phyloP scores from a whole-genome alignment of 2,113 vertebrate species.

The Porphyrio hochstetteri region DNA sequence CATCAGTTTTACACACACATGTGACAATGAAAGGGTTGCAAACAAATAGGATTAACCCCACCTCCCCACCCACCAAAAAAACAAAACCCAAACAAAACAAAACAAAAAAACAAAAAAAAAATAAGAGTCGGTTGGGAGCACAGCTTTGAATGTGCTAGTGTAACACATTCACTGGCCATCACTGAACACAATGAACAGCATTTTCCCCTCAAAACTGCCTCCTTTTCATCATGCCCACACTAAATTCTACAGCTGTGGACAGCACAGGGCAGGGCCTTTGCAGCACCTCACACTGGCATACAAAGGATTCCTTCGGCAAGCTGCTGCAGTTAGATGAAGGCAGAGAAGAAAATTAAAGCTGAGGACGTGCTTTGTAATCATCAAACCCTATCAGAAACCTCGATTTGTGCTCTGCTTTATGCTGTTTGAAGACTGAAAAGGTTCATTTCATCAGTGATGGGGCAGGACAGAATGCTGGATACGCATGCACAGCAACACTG shows the following conservation, averaged over 20 bases:
- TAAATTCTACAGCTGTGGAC: not conserved
- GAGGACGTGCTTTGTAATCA: not conserved
- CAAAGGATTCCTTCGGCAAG: not conserved
- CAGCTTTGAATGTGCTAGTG: not conserved
- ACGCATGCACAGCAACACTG: not conserved
- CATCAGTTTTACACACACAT: not conserved
- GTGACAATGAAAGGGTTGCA: not conserved
- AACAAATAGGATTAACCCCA: not conserved
- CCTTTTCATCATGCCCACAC: accelerated
- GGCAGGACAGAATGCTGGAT: not conserved
- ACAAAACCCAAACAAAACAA: not conserved
- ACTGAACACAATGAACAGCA: slow-evolving; percentile 38
- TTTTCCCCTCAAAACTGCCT: not conserved
- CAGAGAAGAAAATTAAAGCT: not conserved
- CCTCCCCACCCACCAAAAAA: too few relatives aligned
- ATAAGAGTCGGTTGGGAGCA: not conserved
- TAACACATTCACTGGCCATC: slow-evolving; percentile 43
- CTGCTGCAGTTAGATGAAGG: not conserved
- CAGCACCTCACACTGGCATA: not conserved
- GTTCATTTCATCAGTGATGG: slow-evolving; percentile 56
- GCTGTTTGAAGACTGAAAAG: not conserved
- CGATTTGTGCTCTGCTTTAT: not conserved
- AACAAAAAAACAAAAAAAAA: not conserved
- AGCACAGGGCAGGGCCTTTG: not conserved
- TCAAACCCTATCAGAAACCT: not conserved